A percentile compares a stretch with the other conserved stretches of the same genome.
These are phyloP conservation scores for Sminthopsis crassicaudata DNA, from an alignment of 2,113 vertebrate genomes.

Conservation along the genomic window DNA sequence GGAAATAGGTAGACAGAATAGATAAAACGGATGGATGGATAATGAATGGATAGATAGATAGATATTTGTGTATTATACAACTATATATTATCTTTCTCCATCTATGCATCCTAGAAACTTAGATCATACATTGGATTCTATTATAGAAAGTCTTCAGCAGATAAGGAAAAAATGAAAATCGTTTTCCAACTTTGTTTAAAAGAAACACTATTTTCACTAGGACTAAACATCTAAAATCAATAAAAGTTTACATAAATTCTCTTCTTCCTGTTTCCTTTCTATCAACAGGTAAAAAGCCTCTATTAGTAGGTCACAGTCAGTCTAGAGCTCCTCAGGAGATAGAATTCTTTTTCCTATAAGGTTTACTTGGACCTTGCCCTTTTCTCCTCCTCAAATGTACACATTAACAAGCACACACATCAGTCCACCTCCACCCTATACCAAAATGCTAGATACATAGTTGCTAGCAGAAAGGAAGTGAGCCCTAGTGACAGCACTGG, in stretches of 20 bases:
- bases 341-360: neutral
- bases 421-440: no score
- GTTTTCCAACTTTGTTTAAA: neutral
- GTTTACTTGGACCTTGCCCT: neutral
- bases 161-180: neutral
- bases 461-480: constrained; percentile 11
- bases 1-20: no score
- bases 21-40: no score
- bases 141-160: neutral
- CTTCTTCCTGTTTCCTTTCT: neutral
- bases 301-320: neutral
- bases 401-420: no score
- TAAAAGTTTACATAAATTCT: neutral
- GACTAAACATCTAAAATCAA: neutral
- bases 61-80: neutral
- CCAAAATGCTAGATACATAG: neutral
- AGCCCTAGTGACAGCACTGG: constrained; percentile 3
- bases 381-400: neutral
- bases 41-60: neutral
- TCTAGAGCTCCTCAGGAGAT: neutral
- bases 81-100: neutral
- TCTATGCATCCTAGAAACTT: neutral
- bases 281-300: neutral
- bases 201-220: neutral
- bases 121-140: neutral